A percentile compares a stretch with the other conserved stretches of the same genome.
These are phyloP conservation scores for Chelmon rostratus DNA, from an alignment of 2,797 vertebrate genomes.

Conservation along the genomic window DNA sequence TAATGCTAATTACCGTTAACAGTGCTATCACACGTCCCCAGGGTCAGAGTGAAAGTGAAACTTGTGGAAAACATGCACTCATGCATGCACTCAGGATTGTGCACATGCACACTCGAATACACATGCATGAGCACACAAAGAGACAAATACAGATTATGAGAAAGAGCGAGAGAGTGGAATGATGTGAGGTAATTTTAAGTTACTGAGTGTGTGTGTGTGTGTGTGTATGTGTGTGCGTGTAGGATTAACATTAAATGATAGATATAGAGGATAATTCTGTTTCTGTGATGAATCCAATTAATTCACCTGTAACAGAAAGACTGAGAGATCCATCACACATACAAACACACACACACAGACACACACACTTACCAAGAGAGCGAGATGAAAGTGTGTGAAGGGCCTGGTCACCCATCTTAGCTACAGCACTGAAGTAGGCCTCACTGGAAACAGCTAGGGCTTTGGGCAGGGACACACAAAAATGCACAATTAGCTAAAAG, in stretches of 20 bases:
- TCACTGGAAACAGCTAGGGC: conserved; percentile 91
- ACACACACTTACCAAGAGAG: conserved; percentile 88
- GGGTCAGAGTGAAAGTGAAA: conserved; percentile 57
- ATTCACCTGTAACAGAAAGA: conserved; percentile 32
- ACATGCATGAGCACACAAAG: not conserved
- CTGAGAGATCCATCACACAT: conserved; percentile 25
- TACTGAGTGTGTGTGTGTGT: not conserved
- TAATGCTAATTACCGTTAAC: conserved; percentile 40
- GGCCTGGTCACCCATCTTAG: conserved; percentile 94
- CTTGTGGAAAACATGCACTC: conserved; percentile 49
- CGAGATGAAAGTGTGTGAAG: conserved; percentile 92
- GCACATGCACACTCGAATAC: not conserved
- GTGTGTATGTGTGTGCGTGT: not conserved
- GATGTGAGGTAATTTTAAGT: not conserved
- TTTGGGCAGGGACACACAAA: conserved; percentile 64
- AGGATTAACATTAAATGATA: conserved; percentile 15
- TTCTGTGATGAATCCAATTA: conserved; percentile 20
- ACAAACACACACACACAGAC: conserved; percentile 18
- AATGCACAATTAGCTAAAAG: conserved; percentile 9
- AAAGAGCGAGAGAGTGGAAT: not conserved
- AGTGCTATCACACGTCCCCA: conserved; percentile 13
- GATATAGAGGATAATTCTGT: conserved; percentile 19
- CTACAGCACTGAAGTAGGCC: conserved; percentile 93
- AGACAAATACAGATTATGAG: not conserved
- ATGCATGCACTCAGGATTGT: conserved; percentile 1